Evolutionary conservation across 2,113 vertebrate genomes (phyloP).

Genomic region (Oenanthe oenanthe): DNA sequence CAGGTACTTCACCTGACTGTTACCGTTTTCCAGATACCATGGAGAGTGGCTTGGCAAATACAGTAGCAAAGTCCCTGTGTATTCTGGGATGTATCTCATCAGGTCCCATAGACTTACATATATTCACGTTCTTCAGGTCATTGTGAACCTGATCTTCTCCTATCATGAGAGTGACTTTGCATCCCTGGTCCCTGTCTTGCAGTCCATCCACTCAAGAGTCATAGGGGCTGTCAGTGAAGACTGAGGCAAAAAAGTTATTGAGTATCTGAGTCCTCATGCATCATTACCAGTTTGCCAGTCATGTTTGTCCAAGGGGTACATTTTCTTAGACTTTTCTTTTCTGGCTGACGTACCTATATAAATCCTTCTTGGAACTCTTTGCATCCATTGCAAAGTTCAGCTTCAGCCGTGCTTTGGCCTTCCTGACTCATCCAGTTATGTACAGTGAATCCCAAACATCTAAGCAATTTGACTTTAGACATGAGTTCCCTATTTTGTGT

Average conservation of each 20-base stretch:
- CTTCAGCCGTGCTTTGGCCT: neutral
- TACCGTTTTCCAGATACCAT: neutral
- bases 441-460: neutral
- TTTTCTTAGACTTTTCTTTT: neutral
- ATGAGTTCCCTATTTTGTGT: neutral
- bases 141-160: neutral
- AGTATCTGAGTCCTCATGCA: accelerated
- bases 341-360: neutral
- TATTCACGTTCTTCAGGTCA: neutral
- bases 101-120: neutral
- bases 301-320: accelerated
- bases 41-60: neutral
- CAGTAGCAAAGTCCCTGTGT: neutral
- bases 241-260: neutral
- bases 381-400: neutral
- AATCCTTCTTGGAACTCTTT: neutral
- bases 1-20: neutral
- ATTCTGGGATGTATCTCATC: neutral
- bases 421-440: neutral
- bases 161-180: neutral
- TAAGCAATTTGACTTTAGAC: neutral
- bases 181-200: neutral
- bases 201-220: neutral
- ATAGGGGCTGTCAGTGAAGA: neutral
- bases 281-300: neutral